These are phyloP conservation scores for Rostratula benghalensis DNA, from an alignment of 2,113 vertebrate species.

Conservation along the genomic window DNA sequence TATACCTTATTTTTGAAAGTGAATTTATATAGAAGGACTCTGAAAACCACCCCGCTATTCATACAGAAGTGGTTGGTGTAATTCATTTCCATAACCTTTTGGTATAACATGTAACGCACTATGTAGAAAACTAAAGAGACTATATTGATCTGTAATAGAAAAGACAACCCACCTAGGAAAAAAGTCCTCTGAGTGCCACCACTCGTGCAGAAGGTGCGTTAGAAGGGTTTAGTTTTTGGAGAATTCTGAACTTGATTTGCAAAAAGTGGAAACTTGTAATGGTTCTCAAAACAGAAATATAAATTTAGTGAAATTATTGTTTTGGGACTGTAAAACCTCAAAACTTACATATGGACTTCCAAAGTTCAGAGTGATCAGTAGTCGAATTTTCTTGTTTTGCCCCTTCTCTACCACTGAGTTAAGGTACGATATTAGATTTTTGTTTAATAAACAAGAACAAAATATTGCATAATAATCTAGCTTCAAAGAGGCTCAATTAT, in stretches of 20 bases:
- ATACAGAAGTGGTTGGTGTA: slow-evolving; percentile 2
- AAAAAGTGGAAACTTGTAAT: neutral
- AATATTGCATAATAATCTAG: neutral
- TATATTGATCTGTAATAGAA: neutral
- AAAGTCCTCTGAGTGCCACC: neutral
- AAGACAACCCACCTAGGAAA: neutral
- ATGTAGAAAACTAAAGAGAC: slow-evolving; percentile 28
- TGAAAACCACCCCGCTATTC: slow-evolving; percentile 50
- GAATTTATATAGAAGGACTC: slow-evolving; percentile 15
- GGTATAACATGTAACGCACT: slow-evolving; percentile 3
- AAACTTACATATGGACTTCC: neutral
- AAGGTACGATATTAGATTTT: neutral
- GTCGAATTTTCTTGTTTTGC: neutral
- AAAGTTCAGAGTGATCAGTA: neutral
- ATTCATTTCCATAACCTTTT: slow-evolving; percentile 21
- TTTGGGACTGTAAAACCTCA: neutral
- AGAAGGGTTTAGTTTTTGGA: neutral
- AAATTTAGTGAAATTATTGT: neutral
- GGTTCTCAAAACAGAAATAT: neutral
- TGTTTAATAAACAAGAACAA: neutral
- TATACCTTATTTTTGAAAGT: slow-evolving; percentile 15
- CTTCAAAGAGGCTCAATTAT: neutral
- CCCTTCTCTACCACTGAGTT: neutral
- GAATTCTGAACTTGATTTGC: neutral
- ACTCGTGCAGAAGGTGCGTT: neutral